Base-by-base conservation (phyloP, 2,797 vertebrate species). In the Gobio occitaniae region DNA sequence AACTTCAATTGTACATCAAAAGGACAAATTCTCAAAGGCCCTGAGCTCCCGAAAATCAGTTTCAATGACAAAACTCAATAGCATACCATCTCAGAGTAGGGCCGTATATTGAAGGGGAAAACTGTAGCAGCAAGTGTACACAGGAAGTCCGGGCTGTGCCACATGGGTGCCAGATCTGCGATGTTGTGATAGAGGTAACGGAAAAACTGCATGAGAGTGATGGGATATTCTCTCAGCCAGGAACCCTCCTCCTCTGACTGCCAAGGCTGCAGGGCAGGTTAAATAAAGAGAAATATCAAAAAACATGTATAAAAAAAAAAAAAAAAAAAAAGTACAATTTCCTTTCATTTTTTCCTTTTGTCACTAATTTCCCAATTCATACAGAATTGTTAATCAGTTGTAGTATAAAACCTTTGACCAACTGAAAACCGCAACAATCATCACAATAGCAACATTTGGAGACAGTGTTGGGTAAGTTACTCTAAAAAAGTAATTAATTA, bases 171-270 rank as follows among this genome's bases (percentile, higher is more conserved):
- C 44, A 99, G 95, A 92, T 99, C 98, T 0, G 97, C 95, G 56
- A 99, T 97, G 5, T 99, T 99, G 93, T 99, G 98, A 93, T 99
- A 99, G 19, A 99, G 94, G 84, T 99, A 99, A 69, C 98, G 94
- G 16, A 99, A 99, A 93, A 99, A 99, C 93, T 99, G 98, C 98
- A 99, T 98, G 91, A 99, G 93, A 0, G 98, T 99, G 88, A 99
- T 96, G 0, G 98, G 98, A 82, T 99, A 99, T 81, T 99, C 98
- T 84, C 98, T 95, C 66, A 99, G 97, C 98, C 98, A 99, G 25
- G 98, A 99, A 0, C 98, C 98, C 88, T 99, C 98, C 89, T 99
- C 98, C 91, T 99, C 98, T 0, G 98, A 99, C 91, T 99, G 98
- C 98, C 98, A 99, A 0, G 98, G 98, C 98, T 99, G 89, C 1